Percentiles rank a stretch among this genome's conserved stretches.
phyloP scores from a whole-genome alignment of 2,797 vertebrate species.

The Siniperca undulata region DNA sequence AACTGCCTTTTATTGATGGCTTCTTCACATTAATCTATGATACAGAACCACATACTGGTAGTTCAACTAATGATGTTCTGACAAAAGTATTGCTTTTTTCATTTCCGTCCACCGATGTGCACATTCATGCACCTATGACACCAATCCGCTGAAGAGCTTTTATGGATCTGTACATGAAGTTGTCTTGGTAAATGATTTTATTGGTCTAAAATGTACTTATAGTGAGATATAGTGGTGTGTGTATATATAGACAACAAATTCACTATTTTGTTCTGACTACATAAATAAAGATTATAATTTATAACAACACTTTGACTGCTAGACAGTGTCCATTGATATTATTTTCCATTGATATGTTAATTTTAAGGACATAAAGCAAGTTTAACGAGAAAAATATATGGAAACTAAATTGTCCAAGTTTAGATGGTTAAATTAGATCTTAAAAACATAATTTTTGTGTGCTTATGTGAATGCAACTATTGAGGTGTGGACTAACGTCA shows the following conservation, averaged over 20 bases:
- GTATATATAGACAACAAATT: not conserved
- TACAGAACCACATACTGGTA: not conserved
- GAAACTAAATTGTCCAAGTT: not conserved
- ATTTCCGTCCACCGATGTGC: not conserved
- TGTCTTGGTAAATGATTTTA: not conserved
- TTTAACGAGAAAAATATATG: not conserved
- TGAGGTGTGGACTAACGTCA: not conserved
- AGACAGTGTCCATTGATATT: not conserved
- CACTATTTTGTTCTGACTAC: not conserved
- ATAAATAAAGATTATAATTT: conserved; percentile 57
- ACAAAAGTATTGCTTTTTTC: not conserved
- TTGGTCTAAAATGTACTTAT: conserved; percentile 9
- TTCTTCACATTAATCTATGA: not conserved
- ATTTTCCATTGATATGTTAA: not conserved
- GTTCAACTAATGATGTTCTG: not conserved
- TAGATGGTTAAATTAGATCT: not conserved
- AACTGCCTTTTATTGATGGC: not conserved
- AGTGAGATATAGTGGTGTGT: not conserved
- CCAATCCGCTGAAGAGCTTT: not conserved
- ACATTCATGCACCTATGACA: not conserved
- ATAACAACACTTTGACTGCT: not conserved
- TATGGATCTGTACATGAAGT: not conserved
- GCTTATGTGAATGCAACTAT: not conserved
- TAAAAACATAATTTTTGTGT: no score
- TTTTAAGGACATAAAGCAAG: not conserved